Evolutionary conservation across 2,888 invertebrate genomes (phyloP).

Genomic region (Leptinotarsa juncta): DNA sequence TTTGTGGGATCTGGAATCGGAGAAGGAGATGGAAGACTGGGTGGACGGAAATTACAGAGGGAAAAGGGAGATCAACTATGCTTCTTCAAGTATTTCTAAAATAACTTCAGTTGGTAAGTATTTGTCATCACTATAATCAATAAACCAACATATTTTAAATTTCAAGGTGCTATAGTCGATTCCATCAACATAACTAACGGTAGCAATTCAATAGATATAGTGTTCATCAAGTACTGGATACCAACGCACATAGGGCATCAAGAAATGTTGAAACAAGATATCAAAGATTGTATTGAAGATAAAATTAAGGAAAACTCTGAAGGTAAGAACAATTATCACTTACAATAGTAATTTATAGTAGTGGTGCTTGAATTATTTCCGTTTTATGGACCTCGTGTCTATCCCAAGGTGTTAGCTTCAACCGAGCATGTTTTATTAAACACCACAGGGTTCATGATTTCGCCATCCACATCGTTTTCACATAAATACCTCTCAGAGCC

Average conservation of each 20-base stretch:
- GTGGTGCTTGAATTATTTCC: too few relatives aligned
- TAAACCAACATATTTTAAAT: neutral
- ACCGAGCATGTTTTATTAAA: too few relatives aligned
- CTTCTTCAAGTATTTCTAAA: conserved; percentile 53
- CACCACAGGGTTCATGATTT: too few relatives aligned
- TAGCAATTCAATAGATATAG: conserved; percentile 70
- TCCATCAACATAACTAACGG: conserved; percentile 52
- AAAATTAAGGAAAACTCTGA: conserved; percentile 58
- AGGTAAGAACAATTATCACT: conserved; percentile 47
- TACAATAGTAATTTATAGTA: too few relatives aligned
- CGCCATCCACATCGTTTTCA: too few relatives aligned
- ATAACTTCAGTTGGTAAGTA: conserved; percentile 63
- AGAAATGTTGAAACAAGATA: conserved; percentile 71
- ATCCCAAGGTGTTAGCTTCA: too few relatives aligned
- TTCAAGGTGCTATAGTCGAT: conserved; percentile 58
- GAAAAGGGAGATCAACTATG: conserved; percentile 54
- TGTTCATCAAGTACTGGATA: conserved; percentile 82
- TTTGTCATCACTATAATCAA: neutral
- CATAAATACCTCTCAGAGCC: too few relatives aligned
- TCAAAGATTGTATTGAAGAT: conserved; percentile 74
- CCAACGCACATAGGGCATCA: conserved; percentile 68
- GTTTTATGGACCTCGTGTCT: too few relatives aligned
- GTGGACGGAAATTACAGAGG: conserved; percentile 60
- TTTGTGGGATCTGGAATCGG: conserved; percentile 71
- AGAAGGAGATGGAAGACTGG: conserved; percentile 66